A percentile compares a stretch with the other conserved stretches of the same genome.
phyloP scores from a whole-genome alignment of 2,797 vertebrate genomes.

The Kryptopterus vitreolus region DNA sequence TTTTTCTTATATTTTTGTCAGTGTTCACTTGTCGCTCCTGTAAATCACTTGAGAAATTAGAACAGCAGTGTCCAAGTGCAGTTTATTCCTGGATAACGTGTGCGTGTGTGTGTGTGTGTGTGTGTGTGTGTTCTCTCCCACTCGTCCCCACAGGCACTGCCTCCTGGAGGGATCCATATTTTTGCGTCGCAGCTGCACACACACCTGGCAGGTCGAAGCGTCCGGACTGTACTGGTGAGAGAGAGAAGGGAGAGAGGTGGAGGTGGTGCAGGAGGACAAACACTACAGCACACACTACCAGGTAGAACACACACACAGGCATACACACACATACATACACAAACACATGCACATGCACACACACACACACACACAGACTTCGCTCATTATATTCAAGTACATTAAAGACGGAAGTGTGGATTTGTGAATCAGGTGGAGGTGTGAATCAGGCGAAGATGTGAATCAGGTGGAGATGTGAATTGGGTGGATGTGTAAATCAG shows the following conservation, averaged over 20 bases:
- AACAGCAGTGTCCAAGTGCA: background rate
- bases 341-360: background rate
- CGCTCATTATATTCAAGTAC: background rate
- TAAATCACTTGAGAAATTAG: background rate
- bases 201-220: conserved; percentile 84
- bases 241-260: conserved; percentile 75
- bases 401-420: no score
- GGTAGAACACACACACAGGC: conserved; percentile 66
- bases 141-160: conserved; percentile 78
- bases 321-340: conserved; percentile 24
- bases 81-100: background rate
- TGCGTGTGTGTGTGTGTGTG: background rate
- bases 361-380: background rate
- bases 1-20: no score
- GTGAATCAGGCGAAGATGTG: no score
- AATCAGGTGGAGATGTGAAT: no score
- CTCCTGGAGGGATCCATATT: conserved; percentile 81
- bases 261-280: conserved; percentile 85
- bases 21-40: background rate
- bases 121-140: background rate
- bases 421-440: no score
- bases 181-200: conserved; percentile 98
- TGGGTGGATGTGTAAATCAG: no score
- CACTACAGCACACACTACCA: conserved; percentile 96
- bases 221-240: conserved; percentile 82